Evolutionary conservation across 2,888 invertebrate species (phyloP).

Genomic region (Anoncus sp.): DNA sequence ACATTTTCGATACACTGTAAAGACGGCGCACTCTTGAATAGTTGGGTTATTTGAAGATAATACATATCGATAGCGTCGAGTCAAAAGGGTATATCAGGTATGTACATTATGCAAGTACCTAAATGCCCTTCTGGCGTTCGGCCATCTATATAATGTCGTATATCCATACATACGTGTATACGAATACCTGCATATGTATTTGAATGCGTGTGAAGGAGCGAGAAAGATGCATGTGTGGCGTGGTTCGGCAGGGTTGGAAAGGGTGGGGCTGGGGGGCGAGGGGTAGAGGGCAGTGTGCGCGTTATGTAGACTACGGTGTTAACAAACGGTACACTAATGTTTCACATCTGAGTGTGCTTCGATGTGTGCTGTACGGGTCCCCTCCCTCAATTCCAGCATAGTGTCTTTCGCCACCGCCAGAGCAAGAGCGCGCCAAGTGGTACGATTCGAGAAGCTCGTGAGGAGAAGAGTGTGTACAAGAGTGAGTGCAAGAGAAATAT

Average conservation of each 20-base stretch:
- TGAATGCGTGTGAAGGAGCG: slow-evolving; percentile 23
- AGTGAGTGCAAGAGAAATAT: slow-evolving; percentile 54
- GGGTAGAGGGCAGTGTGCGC: slow-evolving; percentile 64
- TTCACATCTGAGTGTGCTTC: slow-evolving; percentile 79
- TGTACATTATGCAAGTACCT: no score
- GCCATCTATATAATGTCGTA: no score
- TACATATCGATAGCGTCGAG: slow-evolving; percentile 3
- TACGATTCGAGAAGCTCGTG: slow-evolving; percentile 67
- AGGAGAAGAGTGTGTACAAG: slow-evolving; percentile 50
- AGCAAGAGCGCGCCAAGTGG: slow-evolving; percentile 78
- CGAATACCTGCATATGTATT: not conserved
- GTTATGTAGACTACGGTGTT: slow-evolving; percentile 81
- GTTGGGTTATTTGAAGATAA: not conserved
- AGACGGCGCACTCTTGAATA: slow-evolving; percentile 44
- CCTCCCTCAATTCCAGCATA: slow-evolving; percentile 46
- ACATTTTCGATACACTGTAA: slow-evolving; percentile 32
- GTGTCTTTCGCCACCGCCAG: slow-evolving; percentile 72
- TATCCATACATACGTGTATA: not conserved
- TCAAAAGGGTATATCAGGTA: not conserved
- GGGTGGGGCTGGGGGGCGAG: slow-evolving; percentile 26
- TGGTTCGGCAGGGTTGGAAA: not conserved
- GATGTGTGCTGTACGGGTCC: slow-evolving; percentile 64
- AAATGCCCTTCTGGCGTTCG: no score
- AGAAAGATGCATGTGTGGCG: slow-evolving; percentile 14
- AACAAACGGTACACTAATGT: slow-evolving; percentile 83